These are phyloP conservation scores for Muscicapa striata DNA, from an alignment of 2,797 vertebrate genomes.

Conservation along the genomic window DNA sequence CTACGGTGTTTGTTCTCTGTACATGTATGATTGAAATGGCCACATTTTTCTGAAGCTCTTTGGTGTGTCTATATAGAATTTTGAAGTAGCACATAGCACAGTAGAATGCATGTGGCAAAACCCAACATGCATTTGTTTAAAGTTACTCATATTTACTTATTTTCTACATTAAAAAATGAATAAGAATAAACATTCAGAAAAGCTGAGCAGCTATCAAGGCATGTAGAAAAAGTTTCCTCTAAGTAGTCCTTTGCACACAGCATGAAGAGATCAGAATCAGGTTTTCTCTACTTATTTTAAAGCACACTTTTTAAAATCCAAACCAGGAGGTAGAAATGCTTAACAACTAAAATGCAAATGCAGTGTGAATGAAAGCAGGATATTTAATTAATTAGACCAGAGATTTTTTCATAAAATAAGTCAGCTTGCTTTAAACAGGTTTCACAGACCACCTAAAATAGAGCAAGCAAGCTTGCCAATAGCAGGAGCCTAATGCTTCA, in stretches of 20 bases:
- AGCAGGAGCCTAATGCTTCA: slow-evolving; percentile 70
- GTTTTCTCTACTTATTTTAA: slow-evolving; percentile 40
- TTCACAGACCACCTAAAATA: slow-evolving; percentile 48
- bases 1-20: neutral
- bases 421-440: slow-evolving; percentile 31
- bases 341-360: neutral
- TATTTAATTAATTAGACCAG: slow-evolving; percentile 22
- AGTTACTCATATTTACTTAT: neutral
- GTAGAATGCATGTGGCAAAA: neutral
- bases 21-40: neutral
- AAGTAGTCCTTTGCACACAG: slow-evolving; percentile 52
- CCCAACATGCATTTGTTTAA: neutral
- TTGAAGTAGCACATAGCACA: neutral
- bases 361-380: neutral
- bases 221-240: slow-evolving; percentile 46
- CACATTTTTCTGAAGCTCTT: slow-evolving; percentile 31
- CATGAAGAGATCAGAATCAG: slow-evolving; percentile 25
- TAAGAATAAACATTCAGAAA: neutral
- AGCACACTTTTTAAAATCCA: slow-evolving; percentile 13
- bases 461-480: slow-evolving; percentile 62
- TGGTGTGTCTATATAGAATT: neutral
- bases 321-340: neutral
- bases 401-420: slow-evolving; percentile 33
- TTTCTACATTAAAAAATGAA: slow-evolving; percentile 2
- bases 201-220: neutral